Percentiles rank a stretch among this genome's conserved stretches.
Conservation (phyloP, 2,113 vertebrate species). For the Myotis yumanensis region DNA sequence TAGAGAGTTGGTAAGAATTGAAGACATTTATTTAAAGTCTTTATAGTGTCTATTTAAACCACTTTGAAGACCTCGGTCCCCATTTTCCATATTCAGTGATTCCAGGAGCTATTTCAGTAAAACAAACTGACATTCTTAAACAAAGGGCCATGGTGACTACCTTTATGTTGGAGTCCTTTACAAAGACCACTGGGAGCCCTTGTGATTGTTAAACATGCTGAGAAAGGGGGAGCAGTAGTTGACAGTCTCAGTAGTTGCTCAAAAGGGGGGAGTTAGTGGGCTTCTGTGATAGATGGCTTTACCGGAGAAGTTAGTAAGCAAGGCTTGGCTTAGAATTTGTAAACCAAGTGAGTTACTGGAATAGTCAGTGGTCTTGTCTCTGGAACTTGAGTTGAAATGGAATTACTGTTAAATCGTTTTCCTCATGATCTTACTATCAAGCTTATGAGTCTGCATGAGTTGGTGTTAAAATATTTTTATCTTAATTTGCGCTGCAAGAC, state of each 20-base stretch:
- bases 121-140: neutral
- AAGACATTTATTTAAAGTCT: neutral
- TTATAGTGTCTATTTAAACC: neutral
- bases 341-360: neutral
- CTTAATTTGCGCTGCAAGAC: neutral
- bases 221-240: neutral
- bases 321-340: neutral
- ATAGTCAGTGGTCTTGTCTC: neutral
- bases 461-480: neutral
- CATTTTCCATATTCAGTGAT: neutral
- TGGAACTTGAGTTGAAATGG: neutral
- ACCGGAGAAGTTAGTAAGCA: neutral
- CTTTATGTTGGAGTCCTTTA: neutral
- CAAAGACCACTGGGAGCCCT: neutral
- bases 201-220: neutral
- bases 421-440: neutral
- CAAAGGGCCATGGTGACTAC: neutral
- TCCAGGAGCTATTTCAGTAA: neutral
- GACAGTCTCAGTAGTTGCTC: neutral
- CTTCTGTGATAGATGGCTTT: neutral
- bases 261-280: neutral
- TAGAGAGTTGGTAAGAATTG: neutral
- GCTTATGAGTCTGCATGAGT: neutral
- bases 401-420: neutral
- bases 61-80: neutral